A percentile compares a stretch with the other conserved stretches of the same genome.
Conservation (phyloP, 1,140 invertebrate species). For the Atta texana region DNA sequence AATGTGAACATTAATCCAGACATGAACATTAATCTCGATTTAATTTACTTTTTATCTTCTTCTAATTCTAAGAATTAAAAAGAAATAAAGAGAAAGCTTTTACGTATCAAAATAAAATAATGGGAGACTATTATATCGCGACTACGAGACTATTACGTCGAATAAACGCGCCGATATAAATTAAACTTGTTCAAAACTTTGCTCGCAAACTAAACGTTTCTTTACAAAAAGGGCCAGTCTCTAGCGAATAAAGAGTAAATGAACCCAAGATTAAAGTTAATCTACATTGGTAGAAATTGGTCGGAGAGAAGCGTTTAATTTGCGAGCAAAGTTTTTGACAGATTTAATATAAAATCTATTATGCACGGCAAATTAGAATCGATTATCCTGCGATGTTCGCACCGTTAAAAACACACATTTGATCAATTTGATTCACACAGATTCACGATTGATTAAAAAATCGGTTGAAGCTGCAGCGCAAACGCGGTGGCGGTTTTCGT, state of each 20-base stretch:
- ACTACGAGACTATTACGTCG: background rate
- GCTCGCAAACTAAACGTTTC: no score
- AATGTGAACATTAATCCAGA: no score
- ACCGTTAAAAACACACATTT: background rate
- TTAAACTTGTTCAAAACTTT: no score
- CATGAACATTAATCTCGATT: no score
- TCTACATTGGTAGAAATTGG: no score
- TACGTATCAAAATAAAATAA: background rate
- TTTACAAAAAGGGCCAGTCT: no score
- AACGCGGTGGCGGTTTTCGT: background rate
- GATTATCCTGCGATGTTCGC: background rate
- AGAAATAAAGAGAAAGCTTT: background rate
- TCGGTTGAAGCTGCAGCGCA: background rate
- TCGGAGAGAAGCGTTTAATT: no score
- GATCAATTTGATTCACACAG: background rate
- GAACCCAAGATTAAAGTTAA: no score
- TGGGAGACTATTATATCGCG: background rate
- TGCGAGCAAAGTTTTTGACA: no score
- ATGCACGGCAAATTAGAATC: background rate
- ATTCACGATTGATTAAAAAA: background rate
- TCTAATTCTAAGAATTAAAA: no score
- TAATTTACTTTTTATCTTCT: no score
- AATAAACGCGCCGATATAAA: background rate
- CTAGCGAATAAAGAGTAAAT: no score
- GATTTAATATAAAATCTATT: background rate